Evolutionary conservation across 1,140 invertebrate species (phyloP).

Genomic region (Adoxophyes honmai): DNA sequence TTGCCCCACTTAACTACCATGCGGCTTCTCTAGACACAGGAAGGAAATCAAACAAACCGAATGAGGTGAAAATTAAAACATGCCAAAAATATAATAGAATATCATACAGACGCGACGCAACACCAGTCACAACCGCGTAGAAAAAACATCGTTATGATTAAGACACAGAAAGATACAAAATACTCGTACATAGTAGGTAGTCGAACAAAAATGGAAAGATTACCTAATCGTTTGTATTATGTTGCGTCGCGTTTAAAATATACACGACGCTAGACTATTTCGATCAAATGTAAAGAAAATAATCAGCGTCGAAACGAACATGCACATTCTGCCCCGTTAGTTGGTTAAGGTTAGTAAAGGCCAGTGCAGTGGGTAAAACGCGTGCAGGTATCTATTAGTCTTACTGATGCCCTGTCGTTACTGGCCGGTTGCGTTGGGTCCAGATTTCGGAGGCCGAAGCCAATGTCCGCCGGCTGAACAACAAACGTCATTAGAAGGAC

Average conservation of each 20-base stretch:
- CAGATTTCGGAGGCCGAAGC: conserved; percentile 66
- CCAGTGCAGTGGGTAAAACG: conserved; percentile 27
- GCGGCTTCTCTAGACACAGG: conserved; percentile 68
- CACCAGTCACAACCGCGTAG: background rate
- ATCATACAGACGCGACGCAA: background rate
- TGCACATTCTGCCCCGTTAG: background rate
- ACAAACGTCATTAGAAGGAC: conserved; percentile 36
- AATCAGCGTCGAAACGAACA: background rate
- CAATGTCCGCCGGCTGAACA: conserved; percentile 62
- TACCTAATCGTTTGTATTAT: background rate
- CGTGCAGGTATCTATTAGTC: conserved; percentile 52
- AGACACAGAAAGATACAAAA: no score
- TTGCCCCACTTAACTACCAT: conserved; percentile 75
- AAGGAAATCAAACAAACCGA: conserved; percentile 58
- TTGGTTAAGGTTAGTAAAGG: conserved; percentile 2
- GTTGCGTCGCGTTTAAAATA: conserved; percentile 3
- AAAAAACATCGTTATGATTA: no score
- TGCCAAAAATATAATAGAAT: conserved; percentile 33
- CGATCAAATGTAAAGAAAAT: conserved; percentile 1
- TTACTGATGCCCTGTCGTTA: conserved; percentile 64
- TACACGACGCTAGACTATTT: conserved; percentile 3
- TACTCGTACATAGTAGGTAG: no score
- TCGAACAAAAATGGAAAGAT: background rate
- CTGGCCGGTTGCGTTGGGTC: conserved; percentile 50
- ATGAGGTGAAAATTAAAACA: conserved; percentile 51